A percentile compares a stretch with the other conserved stretches of the same genome.
These are phyloP conservation scores for Drosophila dives DNA, from an alignment of 2,888 invertebrate genomes.

Conservation along the genomic window DNA sequence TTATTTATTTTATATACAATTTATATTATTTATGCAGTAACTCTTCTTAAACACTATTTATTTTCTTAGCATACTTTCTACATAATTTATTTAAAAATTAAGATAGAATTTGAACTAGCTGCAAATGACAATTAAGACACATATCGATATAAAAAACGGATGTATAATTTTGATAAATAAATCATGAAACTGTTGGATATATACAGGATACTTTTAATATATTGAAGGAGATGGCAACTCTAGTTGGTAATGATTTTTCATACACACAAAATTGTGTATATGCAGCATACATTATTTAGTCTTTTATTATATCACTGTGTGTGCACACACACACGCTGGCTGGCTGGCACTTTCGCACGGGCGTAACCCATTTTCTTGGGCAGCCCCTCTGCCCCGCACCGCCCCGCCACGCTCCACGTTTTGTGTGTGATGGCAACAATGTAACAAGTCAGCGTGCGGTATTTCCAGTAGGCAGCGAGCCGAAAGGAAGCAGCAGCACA, in stretches of 20 bases:
- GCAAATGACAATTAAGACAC: too few species aligned
- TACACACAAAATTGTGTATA: slow-evolving; percentile 1
- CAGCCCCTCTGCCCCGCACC: background rate
- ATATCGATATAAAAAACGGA: background rate
- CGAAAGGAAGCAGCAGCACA: slow-evolving; percentile 36
- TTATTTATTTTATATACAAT: too few species aligned
- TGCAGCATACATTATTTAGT: slow-evolving; percentile 29
- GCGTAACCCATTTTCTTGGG: slow-evolving; percentile 40
- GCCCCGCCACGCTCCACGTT: background rate
- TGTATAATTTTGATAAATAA: background rate
- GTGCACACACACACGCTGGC: slow-evolving; percentile 16
- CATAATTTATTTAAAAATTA: too few species aligned
- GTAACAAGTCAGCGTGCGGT: slow-evolving; percentile 45
- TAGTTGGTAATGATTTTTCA: slow-evolving; percentile 43
- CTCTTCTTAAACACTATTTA: background rate
- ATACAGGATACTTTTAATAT: background rate
- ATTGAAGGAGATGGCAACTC: slow-evolving; percentile 35
- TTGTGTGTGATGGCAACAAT: slow-evolving; percentile 21
- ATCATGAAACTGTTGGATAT: background rate
- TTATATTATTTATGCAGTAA: background rate
- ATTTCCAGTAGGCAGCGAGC: slow-evolving; percentile 30
- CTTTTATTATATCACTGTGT: slow-evolving; percentile 31
- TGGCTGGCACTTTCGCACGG: slow-evolving; percentile 29
- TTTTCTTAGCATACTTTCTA: background rate
- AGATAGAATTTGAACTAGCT: too few species aligned